Base-by-base conservation (phyloP, 2,113 vertebrate genomes). In the Megalops atlanticus region DNA sequence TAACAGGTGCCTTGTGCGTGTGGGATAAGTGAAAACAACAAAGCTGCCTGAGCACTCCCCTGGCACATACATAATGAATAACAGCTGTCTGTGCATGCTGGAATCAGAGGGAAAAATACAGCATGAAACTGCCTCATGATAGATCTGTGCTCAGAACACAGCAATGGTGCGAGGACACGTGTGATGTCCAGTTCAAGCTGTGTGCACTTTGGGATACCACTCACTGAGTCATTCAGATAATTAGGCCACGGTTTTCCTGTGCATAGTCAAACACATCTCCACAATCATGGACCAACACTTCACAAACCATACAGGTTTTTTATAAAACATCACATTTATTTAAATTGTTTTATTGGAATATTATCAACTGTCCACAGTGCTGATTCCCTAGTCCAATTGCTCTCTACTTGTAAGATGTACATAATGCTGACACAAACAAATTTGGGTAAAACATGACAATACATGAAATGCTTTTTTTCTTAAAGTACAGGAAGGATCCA, bases 31-130 rank as follows among this genome's bases (percentile, higher is more conserved):
- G n/a, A 64, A 64, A n/a, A 64, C 58, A 64, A n/a, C 10, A 31
- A 64, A 27, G 5, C 31, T 64, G 0, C 27, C 1, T 2, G 11
- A 31, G 5, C n/a, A 16, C 35, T 41, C 84, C 84, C 87, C 90
- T 92, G 91, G 88, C 90, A 89, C 4, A 21, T 70, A 79, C 89
- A 92, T 88, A 90, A 92, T 88, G 85, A 35, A 31, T 5, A 40
- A 18, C 0, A 69, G 73, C 87, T 88, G 84, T 83, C 88, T 91
- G 87, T 90, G 82, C 77, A 31, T 7, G 12, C 75, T 80, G 82
- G 79, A 84, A 81, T 86, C 78, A 84, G 81, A 87, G n/a, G 39
- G 81, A 85, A 84, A 84, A n/a, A n/a, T n/a, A n/a, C n/a, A 88
- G 85, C 87, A 81, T 64, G 24, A 77, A 82, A 82, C 86, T 84